phyloP scores from a whole-genome alignment of 2,888 invertebrate genomes.

The Drosophila tanythrix region DNA sequence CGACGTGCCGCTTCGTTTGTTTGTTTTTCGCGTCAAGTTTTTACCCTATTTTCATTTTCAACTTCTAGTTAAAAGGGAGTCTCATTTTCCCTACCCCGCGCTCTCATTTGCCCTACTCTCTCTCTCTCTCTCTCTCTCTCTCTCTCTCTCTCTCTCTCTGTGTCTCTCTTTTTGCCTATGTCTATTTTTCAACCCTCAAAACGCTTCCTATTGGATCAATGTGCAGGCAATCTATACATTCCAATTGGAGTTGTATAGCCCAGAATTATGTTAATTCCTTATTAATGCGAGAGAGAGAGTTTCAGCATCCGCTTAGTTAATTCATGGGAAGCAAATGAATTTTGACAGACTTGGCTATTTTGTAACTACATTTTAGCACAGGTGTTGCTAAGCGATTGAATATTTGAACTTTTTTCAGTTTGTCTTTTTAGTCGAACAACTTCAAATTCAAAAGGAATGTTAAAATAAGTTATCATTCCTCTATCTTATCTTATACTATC shows the following conservation, averaged over 20 bases:
- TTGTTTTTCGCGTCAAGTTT: constrained; percentile 81
- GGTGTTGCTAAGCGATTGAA: neutral
- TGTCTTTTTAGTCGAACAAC: neutral
- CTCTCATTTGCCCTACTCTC: neutral
- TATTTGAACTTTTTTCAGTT: neutral
- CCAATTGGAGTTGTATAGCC: constrained; percentile 22
- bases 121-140: neutral
- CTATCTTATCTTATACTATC: neutral
- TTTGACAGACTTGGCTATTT: neutral
- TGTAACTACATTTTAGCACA: neutral
- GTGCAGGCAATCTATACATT: constrained; percentile 4
- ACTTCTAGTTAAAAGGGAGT: constrained; percentile 39
- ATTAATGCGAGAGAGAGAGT: neutral
- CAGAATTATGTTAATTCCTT: neutral
- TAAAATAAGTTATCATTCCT: neutral
- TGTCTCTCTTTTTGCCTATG: neutral
- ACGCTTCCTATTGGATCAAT: constrained; percentile 44
- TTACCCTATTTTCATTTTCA: constrained; percentile 73
- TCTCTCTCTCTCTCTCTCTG: constrained; percentile 5
- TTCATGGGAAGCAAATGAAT: neutral
- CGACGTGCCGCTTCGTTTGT: constrained; percentile 63
- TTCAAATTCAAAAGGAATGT: neutral
- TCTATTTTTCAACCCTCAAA: constrained; percentile 41
- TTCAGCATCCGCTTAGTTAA: neutral
- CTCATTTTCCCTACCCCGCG: neutral